These are phyloP conservation scores for Drosophila gunungcola DNA, from an alignment of 1,140 invertebrate genomes.

Conservation along the genomic window DNA sequence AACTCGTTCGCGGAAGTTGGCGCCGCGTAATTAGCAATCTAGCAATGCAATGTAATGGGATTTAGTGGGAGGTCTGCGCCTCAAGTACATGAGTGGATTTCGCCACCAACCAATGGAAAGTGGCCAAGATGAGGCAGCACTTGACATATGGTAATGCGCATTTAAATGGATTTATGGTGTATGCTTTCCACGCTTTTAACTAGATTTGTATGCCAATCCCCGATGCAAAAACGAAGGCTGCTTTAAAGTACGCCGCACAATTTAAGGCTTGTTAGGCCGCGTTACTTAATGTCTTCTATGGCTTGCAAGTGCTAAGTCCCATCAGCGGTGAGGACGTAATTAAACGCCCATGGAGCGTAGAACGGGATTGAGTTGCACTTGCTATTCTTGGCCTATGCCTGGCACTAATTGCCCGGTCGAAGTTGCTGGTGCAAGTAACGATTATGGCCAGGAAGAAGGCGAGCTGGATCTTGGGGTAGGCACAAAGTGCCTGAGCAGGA, in stretches of 20 bases:
- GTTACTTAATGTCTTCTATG: neutral
- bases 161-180: conserved; percentile 38
- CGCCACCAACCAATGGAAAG: conserved; percentile 44
- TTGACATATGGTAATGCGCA: conserved; percentile 58
- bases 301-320: conserved; percentile 19
- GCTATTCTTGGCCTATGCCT: conserved; percentile 10
- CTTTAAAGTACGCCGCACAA: neutral
- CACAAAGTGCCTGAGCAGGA: conserved; percentile 38
- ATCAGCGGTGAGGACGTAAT: conserved; percentile 51
- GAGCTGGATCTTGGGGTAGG: conserved; percentile 35
- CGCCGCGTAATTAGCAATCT: conserved; percentile 56
- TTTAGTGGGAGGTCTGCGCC: neutral
- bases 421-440: conserved; percentile 63
- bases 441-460: conserved; percentile 58
- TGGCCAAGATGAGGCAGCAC: conserved; percentile 35
- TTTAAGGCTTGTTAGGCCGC: neutral
- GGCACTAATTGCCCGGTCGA: conserved; percentile 58
- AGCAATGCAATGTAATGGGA: conserved; percentile 25
- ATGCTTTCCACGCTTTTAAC: neutral
- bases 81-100: conserved; percentile 54
- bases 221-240: neutral
- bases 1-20: conserved; percentile 47
- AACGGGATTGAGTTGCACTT: conserved; percentile 25
- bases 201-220: neutral
- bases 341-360: conserved; percentile 58